These are phyloP conservation scores for Varanus komodoensis DNA, from an alignment of 2,113 vertebrate genomes.

Conservation along the genomic window DNA sequence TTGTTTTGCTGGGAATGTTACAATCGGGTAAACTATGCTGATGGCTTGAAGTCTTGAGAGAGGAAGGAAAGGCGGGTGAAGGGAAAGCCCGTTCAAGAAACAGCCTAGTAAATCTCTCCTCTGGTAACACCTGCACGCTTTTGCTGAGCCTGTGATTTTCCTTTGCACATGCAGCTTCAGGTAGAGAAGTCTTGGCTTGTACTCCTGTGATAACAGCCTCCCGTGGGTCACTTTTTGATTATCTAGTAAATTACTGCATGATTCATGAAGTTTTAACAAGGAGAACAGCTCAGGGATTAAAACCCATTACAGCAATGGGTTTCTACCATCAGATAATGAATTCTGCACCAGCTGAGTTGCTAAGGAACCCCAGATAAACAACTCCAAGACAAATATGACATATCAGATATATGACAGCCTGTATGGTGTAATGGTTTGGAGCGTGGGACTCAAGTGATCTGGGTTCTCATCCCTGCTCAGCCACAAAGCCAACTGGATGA, in stretches of 20 bases:
- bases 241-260: conserved; percentile 68
- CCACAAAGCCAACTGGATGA: too few species aligned
- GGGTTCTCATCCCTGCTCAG: too few species aligned
- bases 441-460: too few species aligned
- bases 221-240: conserved; percentile 61
- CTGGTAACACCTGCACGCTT: conserved; percentile 58
- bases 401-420: neutral
- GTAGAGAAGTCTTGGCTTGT: conserved; percentile 67
- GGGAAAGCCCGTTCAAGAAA: conserved; percentile 57
- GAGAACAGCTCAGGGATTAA: conserved; percentile 55
- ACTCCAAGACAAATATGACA: neutral
- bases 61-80: neutral
- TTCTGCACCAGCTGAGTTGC: neutral
- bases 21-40: conserved; percentile 73
- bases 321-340: neutral
- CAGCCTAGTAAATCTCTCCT: conserved; percentile 68
- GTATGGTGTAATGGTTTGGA: too few species aligned
- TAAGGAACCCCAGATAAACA: neutral
- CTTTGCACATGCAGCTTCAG: conserved; percentile 66
- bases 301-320: conserved; percentile 46
- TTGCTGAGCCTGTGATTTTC: conserved; percentile 69
- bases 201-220: conserved; percentile 49
- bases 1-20: conserved; percentile 70
- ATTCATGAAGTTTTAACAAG: conserved; percentile 66
- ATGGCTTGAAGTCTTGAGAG: conserved; percentile 56